Conservation (phyloP, 1,140 invertebrate genomes). For the Stegodyphus dumicola region DNA sequence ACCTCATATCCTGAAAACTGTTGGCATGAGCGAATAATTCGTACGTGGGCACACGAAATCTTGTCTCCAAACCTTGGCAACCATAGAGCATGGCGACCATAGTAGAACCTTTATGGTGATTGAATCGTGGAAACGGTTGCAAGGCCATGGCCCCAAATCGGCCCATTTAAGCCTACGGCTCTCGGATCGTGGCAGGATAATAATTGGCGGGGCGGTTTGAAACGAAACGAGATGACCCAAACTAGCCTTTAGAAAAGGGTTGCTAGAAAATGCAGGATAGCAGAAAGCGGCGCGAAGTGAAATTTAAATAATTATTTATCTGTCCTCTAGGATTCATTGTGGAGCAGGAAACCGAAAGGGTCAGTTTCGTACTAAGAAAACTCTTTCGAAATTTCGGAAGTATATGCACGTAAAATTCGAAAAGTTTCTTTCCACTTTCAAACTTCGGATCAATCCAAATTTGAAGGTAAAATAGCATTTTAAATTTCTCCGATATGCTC, state of each 20-base stretch:
- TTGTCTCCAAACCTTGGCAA: not conserved
- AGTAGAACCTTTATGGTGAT: slow-evolving; percentile 36
- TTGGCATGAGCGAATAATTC: not conserved
- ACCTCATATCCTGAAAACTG: not conserved
- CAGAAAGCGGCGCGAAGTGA: not conserved
- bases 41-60: not conserved
- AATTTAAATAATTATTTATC: not conserved
- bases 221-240: slow-evolving; percentile 31
- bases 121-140: slow-evolving; percentile 21
- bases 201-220: slow-evolving; percentile 25
- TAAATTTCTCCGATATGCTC: no score
- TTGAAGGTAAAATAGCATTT: no score
- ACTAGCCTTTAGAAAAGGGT: slow-evolving; percentile 38
- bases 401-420: no score
- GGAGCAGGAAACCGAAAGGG: not conserved
- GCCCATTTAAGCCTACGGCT: not conserved
- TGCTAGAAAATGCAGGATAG: not conserved
- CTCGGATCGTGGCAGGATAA: slow-evolving; percentile 13
- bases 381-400: no score
- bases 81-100: not conserved
- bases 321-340: not conserved
- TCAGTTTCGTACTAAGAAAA: no score
- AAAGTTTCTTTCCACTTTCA: no score
- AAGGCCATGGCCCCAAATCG: slow-evolving; percentile 25
- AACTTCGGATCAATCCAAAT: no score